Evolutionary conservation across 2,888 invertebrate species (phyloP).

Genomic region (Cheilosia soror): DNA sequence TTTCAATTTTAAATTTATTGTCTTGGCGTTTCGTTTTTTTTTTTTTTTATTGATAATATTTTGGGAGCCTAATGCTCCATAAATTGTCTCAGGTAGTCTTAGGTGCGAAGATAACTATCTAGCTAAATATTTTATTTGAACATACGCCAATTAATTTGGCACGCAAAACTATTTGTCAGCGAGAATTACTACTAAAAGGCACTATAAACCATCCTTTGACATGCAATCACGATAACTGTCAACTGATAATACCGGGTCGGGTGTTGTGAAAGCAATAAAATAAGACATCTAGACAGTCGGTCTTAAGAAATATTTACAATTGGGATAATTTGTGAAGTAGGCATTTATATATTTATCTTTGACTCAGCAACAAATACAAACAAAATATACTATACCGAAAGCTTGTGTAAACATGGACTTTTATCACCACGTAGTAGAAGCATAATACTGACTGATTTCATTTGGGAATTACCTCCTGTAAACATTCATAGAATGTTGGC

Average conservation of each 20-base stretch:
- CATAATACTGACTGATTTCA: neutral
- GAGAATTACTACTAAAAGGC: constrained; percentile 1
- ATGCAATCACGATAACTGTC: constrained; percentile 29
- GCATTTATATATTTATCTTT: constrained; percentile 9
- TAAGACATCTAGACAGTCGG: neutral
- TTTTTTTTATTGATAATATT: no score
- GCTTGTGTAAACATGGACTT: neutral
- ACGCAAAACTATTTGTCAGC: constrained; percentile 2
- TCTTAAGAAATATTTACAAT: constrained; percentile 12
- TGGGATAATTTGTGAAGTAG: constrained; percentile 2
- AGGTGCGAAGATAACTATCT: neutral
- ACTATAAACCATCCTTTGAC: constrained; percentile 28
- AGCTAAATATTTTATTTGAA: constrained; percentile 7
- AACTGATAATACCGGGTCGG: constrained; percentile 11
- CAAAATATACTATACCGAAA: neutral
- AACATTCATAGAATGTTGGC: neutral
- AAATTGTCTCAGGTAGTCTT: neutral
- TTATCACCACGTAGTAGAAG: neutral
- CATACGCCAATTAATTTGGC: constrained; percentile 29
- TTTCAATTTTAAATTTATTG: no score
- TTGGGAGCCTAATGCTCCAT: neutral
- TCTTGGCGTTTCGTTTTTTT: no score
- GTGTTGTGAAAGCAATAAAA: constrained; percentile 9
- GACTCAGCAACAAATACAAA: neutral
- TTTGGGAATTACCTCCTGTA: constrained; percentile 7